Evolutionary conservation across 2,888 invertebrate species (phyloP).

Genomic region (Omphaloscelis lunosa): DNA sequence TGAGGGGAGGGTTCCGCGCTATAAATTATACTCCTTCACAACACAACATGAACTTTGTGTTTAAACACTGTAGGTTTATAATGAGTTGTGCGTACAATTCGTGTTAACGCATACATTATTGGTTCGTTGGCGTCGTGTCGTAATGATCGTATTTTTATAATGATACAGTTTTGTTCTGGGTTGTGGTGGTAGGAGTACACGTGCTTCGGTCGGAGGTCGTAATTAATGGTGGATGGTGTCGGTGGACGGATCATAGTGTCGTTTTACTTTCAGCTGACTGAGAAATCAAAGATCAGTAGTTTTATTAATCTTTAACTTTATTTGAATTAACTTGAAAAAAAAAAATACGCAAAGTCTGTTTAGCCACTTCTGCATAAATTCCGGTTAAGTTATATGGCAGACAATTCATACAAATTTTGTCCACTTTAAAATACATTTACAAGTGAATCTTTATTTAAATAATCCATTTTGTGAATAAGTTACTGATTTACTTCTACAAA

Average conservation of each 20-base stretch:
- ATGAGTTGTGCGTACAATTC: slow-evolving; percentile 42
- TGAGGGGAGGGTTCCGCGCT: slow-evolving; percentile 62
- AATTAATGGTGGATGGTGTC: slow-evolving; percentile 7
- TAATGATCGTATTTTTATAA: slow-evolving; percentile 72
- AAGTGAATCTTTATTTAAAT: not conserved
- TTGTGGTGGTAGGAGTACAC: slow-evolving; percentile 28
- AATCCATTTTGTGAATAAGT: not conserved
- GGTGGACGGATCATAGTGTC: not conserved
- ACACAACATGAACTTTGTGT: slow-evolving; percentile 56
- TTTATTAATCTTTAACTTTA: not conserved
- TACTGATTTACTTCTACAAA: too few species aligned
- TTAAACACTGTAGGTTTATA: slow-evolving; percentile 33
- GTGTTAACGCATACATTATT: slow-evolving; percentile 75
- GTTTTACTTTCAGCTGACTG: not conserved
- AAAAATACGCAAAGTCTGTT: not conserved
- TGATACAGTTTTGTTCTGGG: slow-evolving; percentile 66
- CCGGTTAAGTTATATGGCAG: not conserved
- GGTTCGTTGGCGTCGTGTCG: slow-evolving; percentile 63
- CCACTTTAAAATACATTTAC: not conserved
- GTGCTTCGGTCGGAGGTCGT: slow-evolving; percentile 19
- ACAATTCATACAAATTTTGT: not conserved
- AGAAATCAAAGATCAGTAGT: not conserved
- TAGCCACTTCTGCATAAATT: not conserved
- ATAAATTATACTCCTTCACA: slow-evolving; percentile 69
- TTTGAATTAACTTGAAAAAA: not conserved